A percentile compares a stretch with the other conserved stretches of the same genome.
phyloP scores from a whole-genome alignment of 2,113 vertebrate species.

The Pavo muticus region DNA sequence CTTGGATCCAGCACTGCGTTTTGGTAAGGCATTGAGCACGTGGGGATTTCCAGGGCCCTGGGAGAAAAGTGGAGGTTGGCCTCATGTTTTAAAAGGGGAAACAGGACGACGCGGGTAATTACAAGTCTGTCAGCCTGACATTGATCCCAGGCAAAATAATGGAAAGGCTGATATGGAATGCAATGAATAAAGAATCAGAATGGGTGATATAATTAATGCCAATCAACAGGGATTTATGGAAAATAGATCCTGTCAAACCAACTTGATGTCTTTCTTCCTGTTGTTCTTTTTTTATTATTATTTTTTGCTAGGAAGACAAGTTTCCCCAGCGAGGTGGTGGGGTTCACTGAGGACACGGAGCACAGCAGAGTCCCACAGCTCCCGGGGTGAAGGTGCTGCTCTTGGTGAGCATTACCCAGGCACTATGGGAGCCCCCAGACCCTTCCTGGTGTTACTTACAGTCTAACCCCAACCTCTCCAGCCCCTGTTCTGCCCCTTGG shows the following conservation, averaged over 20 bases:
- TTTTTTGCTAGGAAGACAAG: neutral
- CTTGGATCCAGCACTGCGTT: neutral
- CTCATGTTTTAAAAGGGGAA: conserved; percentile 20
- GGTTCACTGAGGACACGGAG: neutral
- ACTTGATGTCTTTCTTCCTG: conserved; percentile 20
- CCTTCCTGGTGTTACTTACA: neutral
- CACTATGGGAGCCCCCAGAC: neutral
- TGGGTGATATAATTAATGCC: conserved; percentile 60
- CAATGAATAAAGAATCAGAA: conserved; percentile 49
- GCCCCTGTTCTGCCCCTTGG: neutral
- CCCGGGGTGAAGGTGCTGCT: too few relatives aligned
- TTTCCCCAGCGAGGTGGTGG: neutral
- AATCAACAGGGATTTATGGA: conserved; percentile 59
- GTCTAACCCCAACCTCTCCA: accelerated
- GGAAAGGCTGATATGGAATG: neutral
- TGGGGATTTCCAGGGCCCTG: neutral
- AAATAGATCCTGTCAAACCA: conserved; percentile 57
- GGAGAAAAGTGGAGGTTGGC: neutral
- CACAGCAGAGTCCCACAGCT: neutral
- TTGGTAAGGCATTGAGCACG: neutral
- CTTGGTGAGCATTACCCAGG: too few relatives aligned
- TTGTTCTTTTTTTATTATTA: neutral
- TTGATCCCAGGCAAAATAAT: conserved; percentile 47
- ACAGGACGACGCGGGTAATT: neutral
- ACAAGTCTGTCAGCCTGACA: conserved; percentile 52